Conservation (phyloP, 2,888 invertebrate species). For the Xestia rhomboidea region DNA sequence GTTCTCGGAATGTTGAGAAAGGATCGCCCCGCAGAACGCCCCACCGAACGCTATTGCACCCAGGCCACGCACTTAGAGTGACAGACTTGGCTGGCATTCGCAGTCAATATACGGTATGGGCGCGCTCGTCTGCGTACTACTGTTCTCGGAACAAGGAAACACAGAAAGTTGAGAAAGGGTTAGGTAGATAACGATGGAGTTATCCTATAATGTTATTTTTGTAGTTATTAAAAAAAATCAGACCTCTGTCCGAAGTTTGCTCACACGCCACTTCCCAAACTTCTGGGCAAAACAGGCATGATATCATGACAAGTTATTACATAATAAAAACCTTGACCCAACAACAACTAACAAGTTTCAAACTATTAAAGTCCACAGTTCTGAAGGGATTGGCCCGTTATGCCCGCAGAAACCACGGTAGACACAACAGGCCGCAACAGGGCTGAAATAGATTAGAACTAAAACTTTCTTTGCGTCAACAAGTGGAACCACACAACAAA, state of each 20-base stretch:
- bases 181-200: no score
- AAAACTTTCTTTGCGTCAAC: slow-evolving; percentile 22
- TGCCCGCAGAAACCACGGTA: slow-evolving; percentile 19
- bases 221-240: no score
- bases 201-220: no score
- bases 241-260: neutral
- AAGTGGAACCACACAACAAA: slow-evolving; percentile 28
- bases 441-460: neutral
- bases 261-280: neutral
- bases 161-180: no score
- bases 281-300: neutral
- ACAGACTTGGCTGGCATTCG: no score
- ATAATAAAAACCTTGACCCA: slow-evolving; percentile 6
- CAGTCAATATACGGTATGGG: no score
- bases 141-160: no score
- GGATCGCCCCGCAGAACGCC: no score
- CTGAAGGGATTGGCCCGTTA: slow-evolving; percentile 4
- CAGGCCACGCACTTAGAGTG: no score
- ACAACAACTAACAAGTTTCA: neutral
- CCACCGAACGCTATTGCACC: no score
- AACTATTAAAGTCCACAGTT: slow-evolving; percentile 10
- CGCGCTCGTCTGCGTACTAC: no score
- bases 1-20: no score
- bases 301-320: neutral
- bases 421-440: slow-evolving; percentile 4